A percentile compares a stretch with the other conserved stretches of the same genome.
Conservation (phyloP, 2,113 vertebrate species). For the Cheirogaleus medius region DNA sequence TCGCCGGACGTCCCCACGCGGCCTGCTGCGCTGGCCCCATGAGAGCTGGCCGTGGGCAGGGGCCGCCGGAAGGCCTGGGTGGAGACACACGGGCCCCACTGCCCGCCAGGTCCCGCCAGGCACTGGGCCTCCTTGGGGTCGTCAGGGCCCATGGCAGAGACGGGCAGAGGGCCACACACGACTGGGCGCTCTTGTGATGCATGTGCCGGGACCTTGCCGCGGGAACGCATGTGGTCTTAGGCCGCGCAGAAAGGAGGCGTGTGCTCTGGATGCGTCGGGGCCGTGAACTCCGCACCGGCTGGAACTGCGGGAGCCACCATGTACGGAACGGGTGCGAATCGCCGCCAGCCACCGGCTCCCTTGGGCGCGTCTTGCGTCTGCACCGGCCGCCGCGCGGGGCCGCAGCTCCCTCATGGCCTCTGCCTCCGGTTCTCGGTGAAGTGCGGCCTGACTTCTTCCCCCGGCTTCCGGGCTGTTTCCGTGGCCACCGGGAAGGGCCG, state of each 20-base stretch:
- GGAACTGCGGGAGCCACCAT: no score
- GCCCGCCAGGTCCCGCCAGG: no score
- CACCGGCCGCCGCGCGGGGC: no score
- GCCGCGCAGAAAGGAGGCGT: no score
- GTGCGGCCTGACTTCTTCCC: background rate
- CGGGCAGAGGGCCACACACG: background rate
- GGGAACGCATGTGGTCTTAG: no score
- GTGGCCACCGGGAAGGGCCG: background rate
- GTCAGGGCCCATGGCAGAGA: background rate
- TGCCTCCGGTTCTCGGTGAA: background rate
- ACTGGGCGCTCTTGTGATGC: no score
- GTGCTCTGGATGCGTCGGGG: no score
- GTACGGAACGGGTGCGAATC: background rate
- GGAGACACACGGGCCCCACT: background rate
- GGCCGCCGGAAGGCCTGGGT: background rate
- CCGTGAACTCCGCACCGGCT: background rate
- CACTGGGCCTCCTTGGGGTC: background rate
- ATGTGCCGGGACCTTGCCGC: fast-evolving
- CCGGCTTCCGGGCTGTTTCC: background rate
- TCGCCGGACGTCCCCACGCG: background rate
- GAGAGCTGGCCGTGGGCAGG: background rate
- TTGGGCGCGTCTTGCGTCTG: no score
- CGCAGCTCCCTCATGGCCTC: fast-evolving
- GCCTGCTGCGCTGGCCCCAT: background rate
- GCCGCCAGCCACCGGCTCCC: background rate